Base-by-base conservation (phyloP, 2,797 vertebrate species). In the Lepilemur septentrionalis region DNA sequence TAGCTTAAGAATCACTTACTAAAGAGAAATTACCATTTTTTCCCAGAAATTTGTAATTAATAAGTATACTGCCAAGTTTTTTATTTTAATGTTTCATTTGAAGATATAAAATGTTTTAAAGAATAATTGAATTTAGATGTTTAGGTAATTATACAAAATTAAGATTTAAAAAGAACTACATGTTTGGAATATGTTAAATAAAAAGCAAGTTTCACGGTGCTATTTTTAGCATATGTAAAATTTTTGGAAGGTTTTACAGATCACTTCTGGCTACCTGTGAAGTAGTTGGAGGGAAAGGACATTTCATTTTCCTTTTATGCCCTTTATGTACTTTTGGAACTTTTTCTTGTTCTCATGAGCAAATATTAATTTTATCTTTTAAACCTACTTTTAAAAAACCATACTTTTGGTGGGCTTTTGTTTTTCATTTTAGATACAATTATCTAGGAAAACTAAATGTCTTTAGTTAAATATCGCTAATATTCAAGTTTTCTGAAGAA, bases 31-130 rank as follows among this genome's bases (percentile, higher is more conserved):
- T 48, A 50, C 32, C 32, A 11, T 43, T 70, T 65, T 90, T 81
- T 81, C 86, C 55, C 28, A 78, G 48, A 91, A 80, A 14, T 63
- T 63, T 75, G 0, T 90, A 52, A 48, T 76, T 73, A 89, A 48
- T 89, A 80, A n/a, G 35, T 92, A 73, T 35, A 67, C 17, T 14
- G 28, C 30, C 15, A 89, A 35, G 20, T 67, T 91, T 90, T 94
- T 91, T 17, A 80, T 92, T 95, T 92, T 92, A 70, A 46, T 82
- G 7, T 82, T 82, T 90, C 52, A 82, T 48, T 70, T 67, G 59
- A 83, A 69, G 52, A 48, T 82, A 76, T 73, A 91, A 91, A 89
- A 41, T 80, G 12, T 73, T 91, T 85, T 59, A 83, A 92, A n/a
- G 69, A 90, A 88, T 83, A 79, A 89, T 25, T 28, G 70, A 73